Evolutionary conservation across 1,140 invertebrate species (phyloP), one percentile per base, ranked within the genome.

Genomic region (Mactra quadrangularis): DNA sequence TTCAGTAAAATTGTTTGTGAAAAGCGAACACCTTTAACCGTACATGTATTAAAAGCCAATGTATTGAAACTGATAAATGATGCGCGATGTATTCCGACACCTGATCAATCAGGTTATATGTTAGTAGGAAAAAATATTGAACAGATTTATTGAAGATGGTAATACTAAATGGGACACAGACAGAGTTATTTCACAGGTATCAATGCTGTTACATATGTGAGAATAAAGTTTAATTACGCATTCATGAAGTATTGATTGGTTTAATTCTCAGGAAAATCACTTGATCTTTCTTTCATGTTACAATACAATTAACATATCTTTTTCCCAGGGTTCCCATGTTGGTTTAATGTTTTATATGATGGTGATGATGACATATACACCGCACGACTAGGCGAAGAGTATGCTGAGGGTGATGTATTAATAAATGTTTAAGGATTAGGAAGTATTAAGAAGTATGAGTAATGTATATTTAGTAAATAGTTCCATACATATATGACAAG

Each of bases 151-250:
- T 13, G 47, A 50, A 31, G 29, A 71, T 47, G 47, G 38, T 53
- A 31, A 15, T 27, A n/a, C 68, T 27, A 71, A 31, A 35, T 71
- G 68, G 68, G 50, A 71, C 68, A 71, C 22, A 13, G 68, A 47
- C 47, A 71, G 29, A 50, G 68, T 71, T 33, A 71, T 75, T 9
- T 75, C 55, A 35, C 53, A 57, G 52, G 52, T 75, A 45, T 19
- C 35, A 3, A n/a, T n/a, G n/a, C n/a, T n/a, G 17, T 25, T 59
- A 60, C 7, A 25, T 9, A n/a, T n/a, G n/a, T n/a, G n/a, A n/a
- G n/a, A n/a, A n/a, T n/a, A n/a, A n/a, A n/a, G n/a, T n/a, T n/a
- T 6, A 3, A 31, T 9, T 60, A 11, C 15, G 25, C 25, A 11
- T 31, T 11, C 9, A 31, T 11, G 4, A 60, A 31, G 57, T 60